Conservation (phyloP, 2,888 invertebrate species). For the Chrysolina haemoptera region DNA sequence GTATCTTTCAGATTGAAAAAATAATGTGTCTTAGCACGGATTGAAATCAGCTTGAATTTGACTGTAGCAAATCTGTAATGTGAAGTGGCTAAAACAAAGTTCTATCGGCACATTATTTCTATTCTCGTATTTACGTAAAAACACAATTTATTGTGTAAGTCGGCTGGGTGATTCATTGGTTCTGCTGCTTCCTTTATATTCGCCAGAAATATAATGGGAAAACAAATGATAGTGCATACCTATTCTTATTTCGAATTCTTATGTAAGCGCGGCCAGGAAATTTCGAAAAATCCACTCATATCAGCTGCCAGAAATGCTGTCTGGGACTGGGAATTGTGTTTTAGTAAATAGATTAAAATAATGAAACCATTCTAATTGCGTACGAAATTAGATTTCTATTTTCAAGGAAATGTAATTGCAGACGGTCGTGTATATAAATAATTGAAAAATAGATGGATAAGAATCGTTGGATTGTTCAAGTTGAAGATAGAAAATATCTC, state of each 20-base stretch:
- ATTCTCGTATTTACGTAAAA: conserved; percentile 50
- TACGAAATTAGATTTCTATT: conserved; percentile 47
- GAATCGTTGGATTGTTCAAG: conserved; percentile 17
- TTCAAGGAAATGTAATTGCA: conserved; percentile 45
- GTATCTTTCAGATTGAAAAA: no score
- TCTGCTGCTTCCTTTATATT: conserved; percentile 55
- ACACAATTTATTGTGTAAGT: conserved; percentile 50
- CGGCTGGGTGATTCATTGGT: conserved; percentile 55
- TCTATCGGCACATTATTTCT: conserved; percentile 46
- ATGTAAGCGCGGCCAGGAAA: conserved; percentile 45
- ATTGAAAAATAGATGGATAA: conserved; percentile 24
- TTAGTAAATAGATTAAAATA: conserved; percentile 47
- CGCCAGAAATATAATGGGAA: conserved; percentile 56
- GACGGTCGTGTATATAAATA: conserved; percentile 19
- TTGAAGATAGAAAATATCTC: conserved; percentile 7
- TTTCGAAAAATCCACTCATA: conserved; percentile 47
- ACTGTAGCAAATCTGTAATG: background rate
- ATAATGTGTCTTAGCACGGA: no score
- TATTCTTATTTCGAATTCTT: conserved; percentile 40
- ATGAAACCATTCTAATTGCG: conserved; percentile 48
- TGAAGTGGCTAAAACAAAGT: conserved; percentile 35
- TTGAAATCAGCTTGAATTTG: background rate
- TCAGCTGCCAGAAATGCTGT: conserved; percentile 46
- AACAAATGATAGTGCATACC: conserved; percentile 55
- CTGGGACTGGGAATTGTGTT: conserved; percentile 47